Conservation (phyloP, 2,888 invertebrate genomes). For the Apodemia duryi region DNA sequence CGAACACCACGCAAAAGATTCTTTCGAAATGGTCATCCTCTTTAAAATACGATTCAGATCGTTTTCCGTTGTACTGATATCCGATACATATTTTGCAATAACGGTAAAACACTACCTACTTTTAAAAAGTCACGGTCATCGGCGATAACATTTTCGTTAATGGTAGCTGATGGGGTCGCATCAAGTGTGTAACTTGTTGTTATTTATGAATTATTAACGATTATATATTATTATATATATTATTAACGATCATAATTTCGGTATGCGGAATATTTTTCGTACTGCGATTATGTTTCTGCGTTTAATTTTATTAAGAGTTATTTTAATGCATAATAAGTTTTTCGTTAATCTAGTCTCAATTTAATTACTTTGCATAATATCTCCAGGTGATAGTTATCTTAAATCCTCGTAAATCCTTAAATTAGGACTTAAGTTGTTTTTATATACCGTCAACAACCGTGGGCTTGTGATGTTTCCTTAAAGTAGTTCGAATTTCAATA, state of each 20-base stretch:
- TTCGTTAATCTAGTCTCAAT: slow-evolving; percentile 43
- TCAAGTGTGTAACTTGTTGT: slow-evolving; percentile 33
- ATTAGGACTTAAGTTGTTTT: background rate
- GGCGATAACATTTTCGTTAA: slow-evolving; percentile 37
- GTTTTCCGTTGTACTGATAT: slow-evolving; percentile 57
- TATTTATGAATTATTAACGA: slow-evolving; percentile 30
- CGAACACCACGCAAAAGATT: slow-evolving; percentile 45
- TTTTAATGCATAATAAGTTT: slow-evolving; percentile 13
- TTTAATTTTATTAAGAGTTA: slow-evolving; percentile 6
- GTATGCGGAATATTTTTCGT: slow-evolving; percentile 20
- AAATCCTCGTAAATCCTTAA: background rate
- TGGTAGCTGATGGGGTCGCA: slow-evolving; percentile 36
- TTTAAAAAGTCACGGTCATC: slow-evolving; percentile 39
- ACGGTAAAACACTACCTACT: slow-evolving; percentile 52
- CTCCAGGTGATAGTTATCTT: background rate
- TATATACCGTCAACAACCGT: background rate
- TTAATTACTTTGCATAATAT: background rate
- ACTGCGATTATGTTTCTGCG: slow-evolving; percentile 15
- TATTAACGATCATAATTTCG: slow-evolving; percentile 28
- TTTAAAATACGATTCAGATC: slow-evolving; percentile 71
- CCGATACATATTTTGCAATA: slow-evolving; percentile 52
- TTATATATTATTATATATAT: too few species aligned
- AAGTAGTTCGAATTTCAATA: background rate
- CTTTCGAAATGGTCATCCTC: slow-evolving; percentile 63
- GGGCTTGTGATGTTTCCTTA: background rate